Conservation (phyloP, 2,888 invertebrate species). For the Cylindroiulus punctatus region DNA sequence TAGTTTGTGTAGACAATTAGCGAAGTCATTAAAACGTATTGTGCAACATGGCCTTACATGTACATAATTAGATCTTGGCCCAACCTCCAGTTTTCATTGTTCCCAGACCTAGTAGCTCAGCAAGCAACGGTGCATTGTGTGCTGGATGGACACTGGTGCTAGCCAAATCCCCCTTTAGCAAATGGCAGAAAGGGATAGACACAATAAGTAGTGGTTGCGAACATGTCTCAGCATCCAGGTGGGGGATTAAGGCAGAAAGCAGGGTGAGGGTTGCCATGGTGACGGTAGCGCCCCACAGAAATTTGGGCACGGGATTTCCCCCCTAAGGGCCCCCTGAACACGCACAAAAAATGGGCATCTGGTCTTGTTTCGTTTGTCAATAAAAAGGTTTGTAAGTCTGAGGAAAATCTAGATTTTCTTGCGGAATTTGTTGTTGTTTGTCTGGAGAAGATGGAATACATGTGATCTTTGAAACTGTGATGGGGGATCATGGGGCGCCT, state of each 20-base stretch:
- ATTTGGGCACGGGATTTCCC: not conserved
- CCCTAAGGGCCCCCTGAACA: not conserved
- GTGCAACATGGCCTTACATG: not conserved
- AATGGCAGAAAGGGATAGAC: slow-evolving; percentile 25
- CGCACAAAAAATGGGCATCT: not conserved
- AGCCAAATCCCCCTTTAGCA: slow-evolving; percentile 32
- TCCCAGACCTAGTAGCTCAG: slow-evolving; percentile 21
- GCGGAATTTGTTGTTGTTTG: not conserved
- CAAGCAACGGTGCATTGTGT: not conserved
- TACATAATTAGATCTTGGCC: not conserved
- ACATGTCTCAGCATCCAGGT: slow-evolving; percentile 21
- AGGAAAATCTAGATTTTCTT: not conserved
- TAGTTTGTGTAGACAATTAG: slow-evolving; percentile 8
- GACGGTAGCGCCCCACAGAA: not conserved
- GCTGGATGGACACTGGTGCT: not conserved
- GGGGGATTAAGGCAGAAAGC: slow-evolving; percentile 32
- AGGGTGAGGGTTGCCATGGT: slow-evolving; percentile 7
- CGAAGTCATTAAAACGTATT: not conserved
- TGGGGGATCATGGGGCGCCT: not conserved
- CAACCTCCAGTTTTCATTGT: slow-evolving; percentile 20
- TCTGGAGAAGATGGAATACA: not conserved
- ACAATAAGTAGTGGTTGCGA: not conserved
- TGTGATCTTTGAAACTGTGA: slow-evolving; percentile 20
- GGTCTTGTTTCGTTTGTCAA: slow-evolving; percentile 6
- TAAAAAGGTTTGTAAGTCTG: not conserved